Base-by-base conservation (phyloP, 2,113 vertebrate species). In the Perccottus glenii region DNA sequence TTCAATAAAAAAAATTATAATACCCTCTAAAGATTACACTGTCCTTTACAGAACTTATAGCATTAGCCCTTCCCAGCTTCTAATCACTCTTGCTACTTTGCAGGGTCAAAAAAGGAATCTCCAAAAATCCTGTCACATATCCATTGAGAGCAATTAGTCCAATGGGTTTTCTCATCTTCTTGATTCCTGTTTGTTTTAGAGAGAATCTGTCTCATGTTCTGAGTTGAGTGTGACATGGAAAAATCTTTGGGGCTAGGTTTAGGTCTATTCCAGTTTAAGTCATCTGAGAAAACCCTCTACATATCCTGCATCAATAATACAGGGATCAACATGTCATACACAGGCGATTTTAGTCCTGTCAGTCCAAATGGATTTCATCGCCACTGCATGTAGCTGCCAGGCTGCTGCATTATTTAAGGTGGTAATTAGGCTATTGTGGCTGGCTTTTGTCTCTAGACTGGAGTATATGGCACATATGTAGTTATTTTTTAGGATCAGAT, bases 231-330 rank as follows among this genome's bases (percentile, higher is more conserved):
- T 27, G 19, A 27, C 19, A 27, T 27, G 19, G 19, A 42, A 5
- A 35, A 53, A 14, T 57, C 64, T 56, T 46, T 10, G 48, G 50
- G 57, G 71, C 64, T 63, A 73, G 53, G 55, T 61, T 70, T 70
- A 74, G 82, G 55, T 75, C 62, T 38, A 61, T 73, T 57, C 78
- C 57, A 70, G 12, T 42, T 48, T 38, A 9, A 56, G 43, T 11
- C 12, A 44, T 66, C 60, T 40, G 49, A 72, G 64, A 44, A 68
- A 77, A 69, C 66, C 6, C 27, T 65, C 10, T 44, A 57, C 43
- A 48, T 43, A 69, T 52, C 35, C 15, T 11, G 6, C 81, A 79
- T 83, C 48, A 87, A 87, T 86, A 83, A 87, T 83, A 66, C 19
- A 87, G 59, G 2, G 36, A 70, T 83, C 70, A 80, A 68, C 68